phyloP scores from a whole-genome alignment of 2,888 invertebrate species.

The Troglohyphantes excavatus region DNA sequence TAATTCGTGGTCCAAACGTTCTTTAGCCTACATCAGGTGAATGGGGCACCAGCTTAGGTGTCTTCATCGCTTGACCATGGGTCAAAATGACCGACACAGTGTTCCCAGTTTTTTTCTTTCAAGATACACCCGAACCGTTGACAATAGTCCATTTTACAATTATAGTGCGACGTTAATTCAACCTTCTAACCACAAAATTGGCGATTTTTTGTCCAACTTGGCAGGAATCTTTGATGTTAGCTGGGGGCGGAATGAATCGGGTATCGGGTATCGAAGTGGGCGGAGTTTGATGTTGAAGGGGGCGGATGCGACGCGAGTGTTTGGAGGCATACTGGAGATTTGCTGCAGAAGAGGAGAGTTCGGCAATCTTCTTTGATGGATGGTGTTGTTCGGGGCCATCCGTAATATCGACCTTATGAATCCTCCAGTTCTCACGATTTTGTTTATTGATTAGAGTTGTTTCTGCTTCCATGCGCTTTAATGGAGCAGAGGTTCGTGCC shows the following conservation, averaged over 20 bases:
- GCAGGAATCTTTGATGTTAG: neutral
- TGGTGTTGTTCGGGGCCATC: neutral
- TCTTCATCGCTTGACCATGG: too few species aligned
- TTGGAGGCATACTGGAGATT: neutral
- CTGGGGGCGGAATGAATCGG: neutral
- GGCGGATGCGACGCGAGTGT: neutral
- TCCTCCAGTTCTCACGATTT: slow-evolving; percentile 5
- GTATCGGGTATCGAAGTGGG: slow-evolving; percentile 3
- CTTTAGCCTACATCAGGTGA: too few species aligned
- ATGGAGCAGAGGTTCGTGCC: neutral
- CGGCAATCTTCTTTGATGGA: neutral
- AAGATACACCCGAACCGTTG: too few species aligned
- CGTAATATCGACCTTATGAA: neutral
- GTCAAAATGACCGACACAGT: too few species aligned
- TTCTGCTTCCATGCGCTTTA: neutral
- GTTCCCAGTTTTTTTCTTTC: too few species aligned
- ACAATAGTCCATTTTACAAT: too few species aligned
- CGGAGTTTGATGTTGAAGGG: neutral
- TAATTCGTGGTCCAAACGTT: too few species aligned
- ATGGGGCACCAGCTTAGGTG: too few species aligned
- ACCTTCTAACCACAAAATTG: too few species aligned
- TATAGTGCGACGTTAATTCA: too few species aligned
- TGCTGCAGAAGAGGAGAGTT: neutral
- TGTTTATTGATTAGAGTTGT: neutral
- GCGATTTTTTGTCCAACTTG: too few species aligned